These are phyloP conservation scores for Coilia nasus DNA, from an alignment of 2,797 vertebrate genomes.

Conservation along the genomic window DNA sequence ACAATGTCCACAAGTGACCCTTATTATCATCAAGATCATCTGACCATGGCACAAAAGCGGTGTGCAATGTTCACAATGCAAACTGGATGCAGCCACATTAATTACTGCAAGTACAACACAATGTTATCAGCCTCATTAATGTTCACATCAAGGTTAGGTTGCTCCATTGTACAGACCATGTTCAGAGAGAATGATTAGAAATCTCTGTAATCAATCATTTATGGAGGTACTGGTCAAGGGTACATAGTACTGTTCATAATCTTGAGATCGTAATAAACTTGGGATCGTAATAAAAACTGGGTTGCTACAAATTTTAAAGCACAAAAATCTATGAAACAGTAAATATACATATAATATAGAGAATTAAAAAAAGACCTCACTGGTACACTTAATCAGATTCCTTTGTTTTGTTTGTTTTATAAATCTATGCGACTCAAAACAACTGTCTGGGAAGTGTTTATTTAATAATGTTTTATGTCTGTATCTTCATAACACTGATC, in stretches of 20 bases:
- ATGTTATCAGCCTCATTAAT: neutral
- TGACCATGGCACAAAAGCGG: neutral
- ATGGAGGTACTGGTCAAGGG: neutral
- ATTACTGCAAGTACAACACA: neutral
- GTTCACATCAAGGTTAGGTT: neutral
- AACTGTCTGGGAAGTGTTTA: too few species aligned
- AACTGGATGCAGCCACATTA: neutral
- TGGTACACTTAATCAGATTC: too few species aligned
- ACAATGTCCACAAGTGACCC: neutral
- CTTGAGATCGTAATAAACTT: neutral
- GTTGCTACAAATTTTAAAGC: too few species aligned
- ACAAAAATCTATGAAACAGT: neutral
- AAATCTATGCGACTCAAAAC: too few species aligned
- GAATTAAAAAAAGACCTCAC: too few species aligned
- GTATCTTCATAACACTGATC: too few species aligned
- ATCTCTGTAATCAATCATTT: neutral
- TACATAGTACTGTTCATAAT: neutral
- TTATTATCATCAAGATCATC: neutral
- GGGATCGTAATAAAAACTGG: too few species aligned
- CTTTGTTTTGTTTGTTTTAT: too few species aligned
- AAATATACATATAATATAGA: too few species aligned
- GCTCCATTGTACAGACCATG: neutral
- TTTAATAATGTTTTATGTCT: too few species aligned
- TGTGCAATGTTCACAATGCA: neutral
- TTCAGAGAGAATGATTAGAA: neutral